Evolutionary conservation across 2,888 invertebrate species (phyloP).

Genomic region (Drosophila testacea): DNA sequence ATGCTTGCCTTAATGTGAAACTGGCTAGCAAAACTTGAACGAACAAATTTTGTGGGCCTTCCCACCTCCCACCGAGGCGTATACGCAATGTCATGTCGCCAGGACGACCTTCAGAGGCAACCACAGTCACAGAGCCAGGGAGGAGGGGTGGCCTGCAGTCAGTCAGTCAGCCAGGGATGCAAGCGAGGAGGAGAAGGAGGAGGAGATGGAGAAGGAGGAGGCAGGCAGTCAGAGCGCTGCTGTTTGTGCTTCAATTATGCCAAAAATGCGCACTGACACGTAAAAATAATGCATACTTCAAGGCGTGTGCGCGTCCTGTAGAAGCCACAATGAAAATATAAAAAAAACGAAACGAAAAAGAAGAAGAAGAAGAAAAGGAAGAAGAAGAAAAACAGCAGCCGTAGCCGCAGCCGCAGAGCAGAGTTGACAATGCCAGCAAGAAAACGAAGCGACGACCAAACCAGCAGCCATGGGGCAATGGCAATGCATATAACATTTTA

Average conservation of each 20-base stretch:
- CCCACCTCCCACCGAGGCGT: conserved; percentile 13
- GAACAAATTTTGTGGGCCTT: conserved; percentile 14
- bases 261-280: conserved; percentile 79
- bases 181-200: conserved; percentile 13
- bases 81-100: conserved; percentile 56
- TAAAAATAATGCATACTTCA: conserved; percentile 80
- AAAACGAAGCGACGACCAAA: conserved; percentile 8
- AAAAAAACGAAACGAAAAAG: conserved; percentile 18
- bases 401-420: conserved; percentile 25
- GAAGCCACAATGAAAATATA: conserved; percentile 38
- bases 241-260: conserved; percentile 79
- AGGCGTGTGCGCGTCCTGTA: conserved; percentile 62
- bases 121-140: conserved; percentile 13
- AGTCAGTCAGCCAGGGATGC: background rate
- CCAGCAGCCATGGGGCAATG: conserved; percentile 44
- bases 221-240: conserved; percentile 34
- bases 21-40: conserved; percentile 39
- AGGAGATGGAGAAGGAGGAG: background rate
- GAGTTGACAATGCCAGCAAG: conserved; percentile 55
- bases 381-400: conserved; percentile 15
- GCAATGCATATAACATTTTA: conserved; percentile 81
- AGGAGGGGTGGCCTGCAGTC: background rate
- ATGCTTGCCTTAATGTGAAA: conserved; percentile 27
- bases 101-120: conserved; percentile 49
- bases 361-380: background rate